Evolutionary conservation across 2,113 vertebrate genomes (phyloP).

Genomic region (Butorides virescens): DNA sequence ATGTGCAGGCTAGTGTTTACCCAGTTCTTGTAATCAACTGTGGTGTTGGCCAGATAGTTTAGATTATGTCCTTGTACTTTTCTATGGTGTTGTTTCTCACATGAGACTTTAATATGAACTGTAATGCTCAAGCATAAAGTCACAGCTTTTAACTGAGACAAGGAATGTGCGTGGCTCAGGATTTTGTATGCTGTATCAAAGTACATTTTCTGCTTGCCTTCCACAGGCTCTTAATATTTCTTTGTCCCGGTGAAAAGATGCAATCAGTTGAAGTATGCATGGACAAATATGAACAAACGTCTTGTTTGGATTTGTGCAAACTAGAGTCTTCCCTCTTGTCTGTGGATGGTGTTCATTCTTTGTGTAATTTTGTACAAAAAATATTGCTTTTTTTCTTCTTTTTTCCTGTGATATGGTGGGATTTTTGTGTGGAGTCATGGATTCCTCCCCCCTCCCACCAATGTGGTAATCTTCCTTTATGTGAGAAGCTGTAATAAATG

Average conservation of each 20-base stretch:
- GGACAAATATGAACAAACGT: not conserved
- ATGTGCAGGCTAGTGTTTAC: not conserved
- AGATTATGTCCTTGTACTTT: not conserved
- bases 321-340: not conserved
- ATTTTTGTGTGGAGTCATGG: not conserved
- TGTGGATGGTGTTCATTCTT: not conserved
- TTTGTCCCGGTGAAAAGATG: not conserved
- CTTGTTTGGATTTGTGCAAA: not conserved
- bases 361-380: not conserved
- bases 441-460: not conserved
- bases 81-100: not conserved
- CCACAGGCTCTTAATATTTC: not conserved
- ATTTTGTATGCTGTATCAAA: not conserved
- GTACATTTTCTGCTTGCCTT: not conserved
- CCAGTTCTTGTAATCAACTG: not conserved
- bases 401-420: not conserved
- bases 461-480: not conserved
- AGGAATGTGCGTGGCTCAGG: not conserved
- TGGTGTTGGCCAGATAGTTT: not conserved
- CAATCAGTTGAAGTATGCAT: not conserved
- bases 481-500: not conserved
- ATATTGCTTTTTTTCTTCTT: fast-evolving
- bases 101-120: not conserved
- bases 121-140: not conserved
- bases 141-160: not conserved